Evolutionary conservation across 2,113 vertebrate genomes (phyloP).

Genomic region (Beaufortia kweichowensis): DNA sequence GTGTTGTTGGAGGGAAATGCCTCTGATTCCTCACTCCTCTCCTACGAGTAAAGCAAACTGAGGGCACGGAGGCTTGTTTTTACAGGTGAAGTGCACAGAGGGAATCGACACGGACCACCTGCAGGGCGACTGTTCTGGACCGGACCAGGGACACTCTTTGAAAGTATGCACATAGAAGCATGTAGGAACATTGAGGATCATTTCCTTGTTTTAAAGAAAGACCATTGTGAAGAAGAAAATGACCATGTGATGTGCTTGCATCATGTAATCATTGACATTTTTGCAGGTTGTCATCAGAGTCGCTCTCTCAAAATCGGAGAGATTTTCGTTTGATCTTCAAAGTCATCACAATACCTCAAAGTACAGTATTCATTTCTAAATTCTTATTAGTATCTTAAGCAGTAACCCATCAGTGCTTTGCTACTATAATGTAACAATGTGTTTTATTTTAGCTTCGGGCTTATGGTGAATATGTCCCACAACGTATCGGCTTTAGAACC

Average conservation of each 20-base stretch:
- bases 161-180: slow-evolving; percentile 70
- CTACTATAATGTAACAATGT: background rate
- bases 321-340: slow-evolving; percentile 30
- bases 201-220: background rate
- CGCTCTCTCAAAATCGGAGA: slow-evolving; percentile 25
- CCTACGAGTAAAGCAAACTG: slow-evolving; percentile 63
- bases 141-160: slow-evolving; percentile 58
- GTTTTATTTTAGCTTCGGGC: slow-evolving; percentile 23
- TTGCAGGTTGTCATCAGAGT: slow-evolving; percentile 37
- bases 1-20: slow-evolving; percentile 52
- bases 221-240: background rate
- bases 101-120: slow-evolving; percentile 63
- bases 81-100: slow-evolving; percentile 82
- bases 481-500: slow-evolving; percentile 46
- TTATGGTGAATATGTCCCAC: slow-evolving; percentile 41
- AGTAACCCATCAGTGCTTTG: background rate
- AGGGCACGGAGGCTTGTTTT: slow-evolving; percentile 67
- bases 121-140: slow-evolving; percentile 74
- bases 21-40: slow-evolving; percentile 53
- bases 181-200: background rate
- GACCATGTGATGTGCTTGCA: background rate
- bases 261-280: background rate
- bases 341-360: slow-evolving; percentile 39
- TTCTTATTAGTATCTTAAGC: background rate
- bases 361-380: slow-evolving; percentile 23